Evolutionary conservation across 2,888 invertebrate species (phyloP).

Genomic region (Creontiades dilutus): DNA sequence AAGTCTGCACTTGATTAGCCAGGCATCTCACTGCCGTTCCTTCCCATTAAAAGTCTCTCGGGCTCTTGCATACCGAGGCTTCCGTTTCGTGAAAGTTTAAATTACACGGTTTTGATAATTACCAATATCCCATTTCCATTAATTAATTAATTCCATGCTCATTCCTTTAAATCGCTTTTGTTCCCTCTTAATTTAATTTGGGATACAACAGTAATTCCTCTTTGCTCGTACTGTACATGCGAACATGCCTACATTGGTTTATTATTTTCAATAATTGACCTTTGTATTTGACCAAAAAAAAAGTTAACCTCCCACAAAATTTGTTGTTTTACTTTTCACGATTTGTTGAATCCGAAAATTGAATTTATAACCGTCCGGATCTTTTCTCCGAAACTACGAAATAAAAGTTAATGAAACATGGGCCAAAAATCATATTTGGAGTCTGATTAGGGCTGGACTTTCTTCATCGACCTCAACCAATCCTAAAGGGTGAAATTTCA

Average conservation of each 20-base stretch:
- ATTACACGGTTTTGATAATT: background rate
- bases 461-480: background rate
- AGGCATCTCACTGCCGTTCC: too few species aligned
- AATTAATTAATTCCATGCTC: too few species aligned
- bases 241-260: background rate
- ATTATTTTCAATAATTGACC: background rate
- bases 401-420: background rate
- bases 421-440: background rate
- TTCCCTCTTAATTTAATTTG: too few species aligned
- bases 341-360: background rate
- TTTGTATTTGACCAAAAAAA: background rate
- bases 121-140: too few species aligned
- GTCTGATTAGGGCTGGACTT: background rate
- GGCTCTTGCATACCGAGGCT: background rate
- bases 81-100: background rate
- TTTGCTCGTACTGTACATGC: too few species aligned
- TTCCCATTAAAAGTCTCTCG: too few species aligned
- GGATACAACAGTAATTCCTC: too few species aligned
- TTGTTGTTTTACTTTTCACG: background rate
- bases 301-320: background rate
- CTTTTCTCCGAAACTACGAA: background rate
- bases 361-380: background rate
- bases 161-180: too few species aligned
- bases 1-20: too few species aligned
- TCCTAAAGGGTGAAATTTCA: background rate